phyloP scores from a whole-genome alignment of 2,888 invertebrate genomes.

The Pyrochroa serraticornis region DNA sequence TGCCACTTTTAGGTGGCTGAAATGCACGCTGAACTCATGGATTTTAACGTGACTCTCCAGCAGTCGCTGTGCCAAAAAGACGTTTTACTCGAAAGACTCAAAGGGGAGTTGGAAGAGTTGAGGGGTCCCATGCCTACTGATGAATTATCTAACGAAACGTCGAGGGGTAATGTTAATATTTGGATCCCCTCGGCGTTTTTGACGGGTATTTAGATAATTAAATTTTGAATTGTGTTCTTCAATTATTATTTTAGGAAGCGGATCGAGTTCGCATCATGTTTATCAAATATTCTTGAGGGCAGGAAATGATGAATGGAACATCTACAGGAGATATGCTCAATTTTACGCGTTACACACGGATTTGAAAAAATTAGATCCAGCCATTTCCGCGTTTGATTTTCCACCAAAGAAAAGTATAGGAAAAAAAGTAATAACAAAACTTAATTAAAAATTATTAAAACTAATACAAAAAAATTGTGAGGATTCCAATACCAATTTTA shows the following conservation, averaged over 20 bases:
- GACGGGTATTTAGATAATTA: constrained; percentile 58
- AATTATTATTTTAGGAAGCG: constrained; percentile 57
- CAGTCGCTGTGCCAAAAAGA: constrained; percentile 71
- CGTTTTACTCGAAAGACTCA: constrained; percentile 63
- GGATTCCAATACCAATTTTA: no score
- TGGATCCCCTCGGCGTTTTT: constrained; percentile 90
- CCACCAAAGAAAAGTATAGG: constrained; percentile 95
- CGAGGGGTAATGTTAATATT: constrained; percentile 70
- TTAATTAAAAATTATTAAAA: neutral
- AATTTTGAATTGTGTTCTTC: constrained; percentile 2
- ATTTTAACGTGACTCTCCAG: constrained; percentile 85
- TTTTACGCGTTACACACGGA: constrained; percentile 86
- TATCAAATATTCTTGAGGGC: constrained; percentile 85
- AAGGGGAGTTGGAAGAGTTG: constrained; percentile 69
- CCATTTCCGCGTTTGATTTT: constrained; percentile 83
- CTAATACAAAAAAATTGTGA: no score
- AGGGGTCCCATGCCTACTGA: constrained; percentile 67
- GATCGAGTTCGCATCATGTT: constrained; percentile 83
- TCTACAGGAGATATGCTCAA: constrained; percentile 93
- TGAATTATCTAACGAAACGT: constrained; percentile 53
- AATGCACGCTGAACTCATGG: constrained; percentile 94
- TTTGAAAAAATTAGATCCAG: constrained; percentile 81
- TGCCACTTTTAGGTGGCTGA: constrained; percentile 74
- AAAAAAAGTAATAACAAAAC: constrained; percentile 71
- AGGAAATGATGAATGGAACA: constrained; percentile 91